These are phyloP conservation scores for Drosophila ohnishii DNA, from an alignment of 1,140 invertebrate genomes.

Conservation along the genomic window DNA sequence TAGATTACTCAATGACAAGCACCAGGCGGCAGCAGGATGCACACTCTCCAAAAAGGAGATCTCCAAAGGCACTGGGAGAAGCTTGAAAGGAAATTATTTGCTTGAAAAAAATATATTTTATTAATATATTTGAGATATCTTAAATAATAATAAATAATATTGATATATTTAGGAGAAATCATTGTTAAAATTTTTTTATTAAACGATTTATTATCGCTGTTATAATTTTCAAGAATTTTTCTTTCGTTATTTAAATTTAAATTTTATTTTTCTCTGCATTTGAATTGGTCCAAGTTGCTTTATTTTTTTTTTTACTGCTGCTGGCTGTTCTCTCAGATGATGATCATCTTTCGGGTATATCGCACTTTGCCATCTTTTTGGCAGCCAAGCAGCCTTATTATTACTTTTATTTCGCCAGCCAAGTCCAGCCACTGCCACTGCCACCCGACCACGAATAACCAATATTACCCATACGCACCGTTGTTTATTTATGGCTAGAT, in stretches of 20 bases:
- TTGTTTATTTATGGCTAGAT: constrained; percentile 74
- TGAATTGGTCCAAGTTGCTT: constrained; percentile 42
- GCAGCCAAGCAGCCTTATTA: constrained; percentile 54
- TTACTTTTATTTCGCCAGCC: constrained; percentile 40
- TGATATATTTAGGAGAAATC: neutral
- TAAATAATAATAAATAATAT: too few species aligned
- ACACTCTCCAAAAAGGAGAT: constrained; percentile 25
- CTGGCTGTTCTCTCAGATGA: constrained; percentile 26
- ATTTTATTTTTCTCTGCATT: neutral
- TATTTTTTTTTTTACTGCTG: constrained; percentile 12
- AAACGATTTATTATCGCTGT: too few species aligned
- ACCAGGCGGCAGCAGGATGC: constrained; percentile 27
- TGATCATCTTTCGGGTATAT: constrained; percentile 73
- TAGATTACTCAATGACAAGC: constrained; percentile 83
- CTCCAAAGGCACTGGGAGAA: constrained; percentile 4
- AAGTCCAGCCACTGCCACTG: constrained; percentile 4
- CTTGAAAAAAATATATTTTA: too few species aligned
- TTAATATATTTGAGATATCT: neutral
- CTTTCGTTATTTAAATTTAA: too few species aligned
- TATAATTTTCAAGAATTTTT: too few species aligned
- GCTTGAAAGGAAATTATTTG: neutral
- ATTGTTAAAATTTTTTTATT: too few species aligned
- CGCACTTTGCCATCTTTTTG: constrained; percentile 72
- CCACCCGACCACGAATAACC: constrained; percentile 36
- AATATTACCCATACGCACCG: constrained; percentile 79